Conservation (phyloP, 2,888 invertebrate species). For the Tubiluchus corallicola region DNA sequence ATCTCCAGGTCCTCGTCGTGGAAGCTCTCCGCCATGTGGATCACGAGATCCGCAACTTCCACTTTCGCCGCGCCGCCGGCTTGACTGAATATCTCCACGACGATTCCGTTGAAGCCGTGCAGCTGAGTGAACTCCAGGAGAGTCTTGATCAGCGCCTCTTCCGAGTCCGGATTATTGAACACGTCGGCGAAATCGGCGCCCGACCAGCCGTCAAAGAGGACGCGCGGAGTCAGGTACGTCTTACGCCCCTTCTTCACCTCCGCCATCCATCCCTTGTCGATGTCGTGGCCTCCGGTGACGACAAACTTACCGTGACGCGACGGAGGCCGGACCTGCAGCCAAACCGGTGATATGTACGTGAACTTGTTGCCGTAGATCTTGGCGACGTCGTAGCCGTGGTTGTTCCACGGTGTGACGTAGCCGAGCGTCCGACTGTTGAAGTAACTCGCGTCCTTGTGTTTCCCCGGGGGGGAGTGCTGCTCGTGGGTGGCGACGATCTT, state of each 20-base stretch:
- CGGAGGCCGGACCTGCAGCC: constrained; percentile 62
- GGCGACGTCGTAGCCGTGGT: constrained; percentile 76
- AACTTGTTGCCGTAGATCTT: constrained; percentile 71
- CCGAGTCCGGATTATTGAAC: constrained; percentile 21
- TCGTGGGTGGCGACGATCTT: no score
- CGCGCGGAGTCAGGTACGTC: no score
- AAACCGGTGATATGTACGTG: constrained; percentile 76
- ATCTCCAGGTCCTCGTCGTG: constrained; percentile 15
- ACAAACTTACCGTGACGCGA: constrained; percentile 36
- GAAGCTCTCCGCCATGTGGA: constrained; percentile 15
- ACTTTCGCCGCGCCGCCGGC: constrained; percentile 8
- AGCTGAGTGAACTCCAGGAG: constrained; percentile 17
- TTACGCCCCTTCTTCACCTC: no score
- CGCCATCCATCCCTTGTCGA: constrained; percentile 61
- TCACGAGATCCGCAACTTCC: constrained; percentile 11
- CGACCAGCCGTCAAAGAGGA: constrained; percentile 69
- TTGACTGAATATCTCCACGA: constrained; percentile 7
- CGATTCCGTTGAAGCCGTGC: neutral
- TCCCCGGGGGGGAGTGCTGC: no score
- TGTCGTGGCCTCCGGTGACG: constrained; percentile 45
- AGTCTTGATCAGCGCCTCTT: constrained; percentile 23
- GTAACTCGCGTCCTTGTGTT: constrained; percentile 37
- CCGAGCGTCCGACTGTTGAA: constrained; percentile 60
- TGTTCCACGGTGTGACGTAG: constrained; percentile 94
- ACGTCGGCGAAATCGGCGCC: constrained; percentile 26